A percentile compares a stretch with the other conserved stretches of the same genome.
These are phyloP conservation scores for Thunnus maccoyii DNA, from an alignment of 2,113 vertebrate species.

Conservation along the genomic window DNA sequence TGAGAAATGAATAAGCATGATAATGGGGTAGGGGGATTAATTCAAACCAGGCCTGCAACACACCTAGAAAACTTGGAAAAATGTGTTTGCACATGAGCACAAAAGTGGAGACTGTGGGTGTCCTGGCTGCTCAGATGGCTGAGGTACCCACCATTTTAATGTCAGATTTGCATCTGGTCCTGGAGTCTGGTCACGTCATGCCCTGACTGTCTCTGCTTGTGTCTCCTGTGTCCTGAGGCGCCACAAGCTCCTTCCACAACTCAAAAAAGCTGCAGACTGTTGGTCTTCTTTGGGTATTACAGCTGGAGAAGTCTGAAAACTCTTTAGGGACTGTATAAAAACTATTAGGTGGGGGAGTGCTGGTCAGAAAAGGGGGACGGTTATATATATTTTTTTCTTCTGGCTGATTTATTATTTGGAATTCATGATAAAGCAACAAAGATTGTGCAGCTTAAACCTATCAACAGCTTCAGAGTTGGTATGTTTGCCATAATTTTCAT, in stretches of 20 bases:
- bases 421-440: no score
- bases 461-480: no score
- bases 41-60: slow-evolving; percentile 7
- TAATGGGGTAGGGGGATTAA: slow-evolving; percentile 19
- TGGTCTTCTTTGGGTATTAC: not conserved
- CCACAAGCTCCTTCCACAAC: slow-evolving; percentile 7
- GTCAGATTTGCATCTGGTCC: slow-evolving; percentile 24
- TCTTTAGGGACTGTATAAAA: not conserved
- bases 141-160: slow-evolving; percentile 37
- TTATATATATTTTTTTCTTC: not conserved
- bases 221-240: slow-evolving; percentile 13
- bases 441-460: no score
- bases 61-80: slow-evolving; percentile 19
- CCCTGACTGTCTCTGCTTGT: not conserved
- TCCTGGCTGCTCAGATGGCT: slow-evolving; percentile 39
- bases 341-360: not conserved
- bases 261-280: not conserved
- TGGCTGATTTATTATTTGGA: no score
- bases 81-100: slow-evolving; percentile 16
- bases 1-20: slow-evolving; percentile 24
- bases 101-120: slow-evolving; percentile 30
- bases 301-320: not conserved
- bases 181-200: slow-evolving; percentile 23
- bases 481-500: not conserved
- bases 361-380: not conserved